Conservation (phyloP, 1,140 invertebrate species). For the Diorhabda sublineata region DNA sequence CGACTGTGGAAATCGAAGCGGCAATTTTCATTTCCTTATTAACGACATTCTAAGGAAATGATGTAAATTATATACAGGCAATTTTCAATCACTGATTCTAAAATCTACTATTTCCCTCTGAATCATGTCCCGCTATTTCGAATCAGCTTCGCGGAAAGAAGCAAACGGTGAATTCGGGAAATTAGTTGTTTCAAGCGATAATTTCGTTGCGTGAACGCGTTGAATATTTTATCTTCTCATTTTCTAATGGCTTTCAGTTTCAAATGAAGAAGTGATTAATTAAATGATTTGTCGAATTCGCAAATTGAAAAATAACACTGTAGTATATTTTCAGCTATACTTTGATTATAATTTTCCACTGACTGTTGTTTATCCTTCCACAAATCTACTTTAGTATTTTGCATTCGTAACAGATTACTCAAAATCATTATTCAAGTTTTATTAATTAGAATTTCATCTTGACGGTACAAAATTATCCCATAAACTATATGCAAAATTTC, state of each 20-base stretch:
- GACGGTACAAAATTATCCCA: too few relatives aligned
- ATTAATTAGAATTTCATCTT: too few relatives aligned
- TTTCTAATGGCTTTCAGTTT: neutral
- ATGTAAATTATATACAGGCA: constrained; percentile 1
- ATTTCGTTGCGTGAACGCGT: neutral
- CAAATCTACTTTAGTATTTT: too few relatives aligned
- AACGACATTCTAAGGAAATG: neutral
- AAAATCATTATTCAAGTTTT: too few relatives aligned
- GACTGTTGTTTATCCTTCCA: too few relatives aligned
- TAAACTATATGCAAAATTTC: too few relatives aligned
- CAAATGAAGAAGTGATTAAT: neutral
- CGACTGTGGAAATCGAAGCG: neutral
- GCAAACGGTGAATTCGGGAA: neutral
- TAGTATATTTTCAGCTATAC: too few relatives aligned
- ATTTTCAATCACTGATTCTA: neutral
- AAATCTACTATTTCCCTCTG: neutral
- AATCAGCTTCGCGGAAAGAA: neutral
- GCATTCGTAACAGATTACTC: too few relatives aligned
- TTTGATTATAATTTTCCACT: too few relatives aligned
- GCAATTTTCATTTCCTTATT: constrained; percentile 2
- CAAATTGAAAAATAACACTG: too few relatives aligned
- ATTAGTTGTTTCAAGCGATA: neutral
- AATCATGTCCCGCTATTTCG: neutral
- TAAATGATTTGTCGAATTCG: too few relatives aligned
- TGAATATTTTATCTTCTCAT: neutral